These are phyloP conservation scores for Erebia ligea DNA, from an alignment of 2,888 invertebrate species.

Conservation along the genomic window DNA sequence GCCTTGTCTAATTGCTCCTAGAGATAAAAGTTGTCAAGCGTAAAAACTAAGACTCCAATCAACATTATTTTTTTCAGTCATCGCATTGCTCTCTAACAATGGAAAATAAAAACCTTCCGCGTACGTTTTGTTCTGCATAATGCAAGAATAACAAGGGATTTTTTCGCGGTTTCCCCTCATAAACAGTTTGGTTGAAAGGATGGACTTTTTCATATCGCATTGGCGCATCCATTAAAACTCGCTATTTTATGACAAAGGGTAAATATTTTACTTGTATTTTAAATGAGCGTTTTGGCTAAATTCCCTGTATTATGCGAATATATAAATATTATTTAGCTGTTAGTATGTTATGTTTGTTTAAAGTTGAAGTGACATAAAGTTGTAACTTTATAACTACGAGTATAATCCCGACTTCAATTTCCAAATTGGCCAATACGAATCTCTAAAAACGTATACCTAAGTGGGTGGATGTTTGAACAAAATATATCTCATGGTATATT, in stretches of 20 bases:
- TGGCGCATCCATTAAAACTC: slow-evolving; percentile 56
- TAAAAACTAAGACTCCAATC: slow-evolving; percentile 25
- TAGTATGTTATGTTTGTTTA: background rate
- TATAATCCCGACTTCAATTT: too few relatives aligned
- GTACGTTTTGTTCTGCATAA: slow-evolving; percentile 64
- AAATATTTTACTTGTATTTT: slow-evolving; percentile 28
- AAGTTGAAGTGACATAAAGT: background rate
- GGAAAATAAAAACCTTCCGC: slow-evolving; percentile 58
- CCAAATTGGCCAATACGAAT: too few relatives aligned
- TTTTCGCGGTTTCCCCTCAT: slow-evolving; percentile 56
- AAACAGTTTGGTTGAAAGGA: slow-evolving; percentile 59
- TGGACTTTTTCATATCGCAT: slow-evolving; percentile 56
- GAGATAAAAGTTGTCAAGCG: slow-evolving; percentile 5
- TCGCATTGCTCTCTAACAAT: slow-evolving; percentile 52
- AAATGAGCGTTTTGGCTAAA: slow-evolving; percentile 23
- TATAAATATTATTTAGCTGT: background rate
- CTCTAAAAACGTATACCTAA: too few relatives aligned
- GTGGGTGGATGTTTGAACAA: too few relatives aligned
- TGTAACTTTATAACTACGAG: too few relatives aligned
- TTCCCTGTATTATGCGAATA: background rate
- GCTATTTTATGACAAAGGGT: slow-evolving; percentile 41
- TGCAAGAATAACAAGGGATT: slow-evolving; percentile 64
- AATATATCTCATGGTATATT: too few relatives aligned
- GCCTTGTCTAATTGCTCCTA: background rate
- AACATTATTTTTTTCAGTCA: slow-evolving; percentile 39